Conservation (phyloP, 2,113 vertebrate genomes). For the Mesocricetus auratus region DNA sequence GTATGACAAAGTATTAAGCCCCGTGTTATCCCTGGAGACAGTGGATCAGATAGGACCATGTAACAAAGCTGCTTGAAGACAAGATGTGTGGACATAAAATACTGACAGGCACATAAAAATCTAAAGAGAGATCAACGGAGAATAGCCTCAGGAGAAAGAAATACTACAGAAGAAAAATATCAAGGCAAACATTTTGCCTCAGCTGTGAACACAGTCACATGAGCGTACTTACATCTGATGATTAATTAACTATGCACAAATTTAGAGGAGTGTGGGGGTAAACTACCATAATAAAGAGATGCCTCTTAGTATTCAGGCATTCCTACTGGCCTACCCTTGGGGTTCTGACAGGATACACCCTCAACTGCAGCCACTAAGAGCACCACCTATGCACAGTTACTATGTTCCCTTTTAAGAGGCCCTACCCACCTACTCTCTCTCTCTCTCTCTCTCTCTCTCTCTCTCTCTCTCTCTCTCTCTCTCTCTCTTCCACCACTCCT, state of each 20-base stretch:
- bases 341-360: no score
- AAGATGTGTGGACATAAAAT: not conserved
- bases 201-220: not conserved
- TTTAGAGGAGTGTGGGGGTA: not conserved
- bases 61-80: not conserved
- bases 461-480: no score
- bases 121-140: not conserved
- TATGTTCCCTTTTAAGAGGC: no score
- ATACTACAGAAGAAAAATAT: not conserved
- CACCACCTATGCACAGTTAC: no score
- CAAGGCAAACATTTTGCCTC: not conserved
- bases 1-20: not conserved
- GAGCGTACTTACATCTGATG: not conserved
- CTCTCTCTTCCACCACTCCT: no score
- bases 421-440: no score
- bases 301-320: no score
- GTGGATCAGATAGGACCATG: not conserved
- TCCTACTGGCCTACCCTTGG: no score
- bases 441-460: no score
- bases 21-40: not conserved
- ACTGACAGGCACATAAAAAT: not conserved
- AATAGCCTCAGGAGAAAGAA: not conserved
- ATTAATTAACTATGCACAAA: not conserved
- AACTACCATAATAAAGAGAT: not conserved
- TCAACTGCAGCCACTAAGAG: no score